Percentiles rank a stretch among this genome's conserved stretches.
These are phyloP conservation scores for Henricia sp. DNA, from an alignment of 53 echinoderm and acorn worm genomes.

Conservation along the genomic window DNA sequence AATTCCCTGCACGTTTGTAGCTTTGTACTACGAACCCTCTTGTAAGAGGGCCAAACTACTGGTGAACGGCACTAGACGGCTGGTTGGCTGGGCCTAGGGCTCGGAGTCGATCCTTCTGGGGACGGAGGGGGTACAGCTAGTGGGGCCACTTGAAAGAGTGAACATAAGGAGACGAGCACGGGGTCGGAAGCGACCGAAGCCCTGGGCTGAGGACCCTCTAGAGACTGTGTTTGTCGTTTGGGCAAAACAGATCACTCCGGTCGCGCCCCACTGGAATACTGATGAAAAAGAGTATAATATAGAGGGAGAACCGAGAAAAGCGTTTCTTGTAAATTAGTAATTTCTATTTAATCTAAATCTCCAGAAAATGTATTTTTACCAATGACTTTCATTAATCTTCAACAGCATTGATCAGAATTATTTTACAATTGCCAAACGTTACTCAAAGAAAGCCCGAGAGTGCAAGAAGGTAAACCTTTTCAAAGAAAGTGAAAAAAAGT, in stretches of 20 bases:
- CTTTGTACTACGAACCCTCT: not conserved
- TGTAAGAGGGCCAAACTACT: not conserved
- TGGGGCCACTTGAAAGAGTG: slow-evolving; percentile 8
- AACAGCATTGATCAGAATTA: not conserved
- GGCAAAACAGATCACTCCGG: slow-evolving; percentile 40
- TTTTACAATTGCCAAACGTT: not conserved
- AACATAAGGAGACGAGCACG: not conserved
- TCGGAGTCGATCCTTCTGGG: not conserved
- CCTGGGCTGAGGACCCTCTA: slow-evolving; percentile 32
- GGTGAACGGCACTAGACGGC: not conserved
- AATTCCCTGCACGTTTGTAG: slow-evolving; percentile 10
- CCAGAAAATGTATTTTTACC: not conserved
- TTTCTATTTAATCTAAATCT: not conserved
- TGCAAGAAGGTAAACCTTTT: no score
- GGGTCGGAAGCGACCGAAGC: slow-evolving; percentile 47
- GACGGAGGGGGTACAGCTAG: not conserved
- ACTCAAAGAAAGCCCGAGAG: no score
- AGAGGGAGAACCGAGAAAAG: no score
- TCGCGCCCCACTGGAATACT: slow-evolving; percentile 16
- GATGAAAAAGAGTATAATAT: not conserved
- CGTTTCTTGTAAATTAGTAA: no score
- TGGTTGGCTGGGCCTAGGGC: not conserved
- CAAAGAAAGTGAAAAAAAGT: no score
- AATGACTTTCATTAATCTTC: not conserved
- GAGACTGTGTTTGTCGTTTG: slow-evolving; percentile 42